Conservation (phyloP, 92 coral and sea anemone species). For the Isaurus tuberculatus region DNA sequence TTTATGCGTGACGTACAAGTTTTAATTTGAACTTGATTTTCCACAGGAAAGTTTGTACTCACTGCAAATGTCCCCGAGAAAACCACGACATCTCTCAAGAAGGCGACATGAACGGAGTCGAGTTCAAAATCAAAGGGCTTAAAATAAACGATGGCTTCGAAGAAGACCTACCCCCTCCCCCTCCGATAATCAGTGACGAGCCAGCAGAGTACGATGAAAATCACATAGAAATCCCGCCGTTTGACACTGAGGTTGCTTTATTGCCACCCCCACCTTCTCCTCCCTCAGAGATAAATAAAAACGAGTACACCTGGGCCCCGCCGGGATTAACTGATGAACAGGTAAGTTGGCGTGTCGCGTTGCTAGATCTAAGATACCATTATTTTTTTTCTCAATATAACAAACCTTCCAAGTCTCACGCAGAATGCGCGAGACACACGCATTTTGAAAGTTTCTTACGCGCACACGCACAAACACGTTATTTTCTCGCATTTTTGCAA, state of each 20-base stretch:
- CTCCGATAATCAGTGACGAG: constrained; percentile 59
- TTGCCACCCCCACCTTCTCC: constrained; percentile 60
- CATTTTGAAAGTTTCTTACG: too few species aligned
- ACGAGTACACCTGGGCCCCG: constrained; percentile 89
- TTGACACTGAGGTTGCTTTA: constrained; percentile 62
- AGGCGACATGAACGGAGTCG: constrained; percentile 71
- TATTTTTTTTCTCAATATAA: too few species aligned
- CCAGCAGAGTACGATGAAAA: constrained; percentile 53
- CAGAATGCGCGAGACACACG: too few species aligned
- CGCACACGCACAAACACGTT: too few species aligned
- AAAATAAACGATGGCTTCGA: constrained; percentile 63
- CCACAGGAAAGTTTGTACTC: constrained; percentile 85
- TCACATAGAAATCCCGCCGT: constrained; percentile 55
- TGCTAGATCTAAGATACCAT: background rate
- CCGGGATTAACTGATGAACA: constrained; percentile 87
- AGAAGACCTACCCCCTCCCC: constrained; percentile 67
- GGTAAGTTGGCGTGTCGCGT: constrained; percentile 54
- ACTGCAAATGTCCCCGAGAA: constrained; percentile 98
- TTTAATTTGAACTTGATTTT: background rate
- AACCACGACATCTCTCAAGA: constrained; percentile 83
- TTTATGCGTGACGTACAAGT: too few species aligned
- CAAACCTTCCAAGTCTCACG: too few species aligned
- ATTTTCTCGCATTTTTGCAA: too few species aligned
- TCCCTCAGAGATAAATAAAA: constrained; percentile 39
- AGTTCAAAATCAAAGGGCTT: constrained; percentile 78